Evolutionary conservation across 1,140 invertebrate species (phyloP).

Genomic region (Zaprionus tsacasi): DNA sequence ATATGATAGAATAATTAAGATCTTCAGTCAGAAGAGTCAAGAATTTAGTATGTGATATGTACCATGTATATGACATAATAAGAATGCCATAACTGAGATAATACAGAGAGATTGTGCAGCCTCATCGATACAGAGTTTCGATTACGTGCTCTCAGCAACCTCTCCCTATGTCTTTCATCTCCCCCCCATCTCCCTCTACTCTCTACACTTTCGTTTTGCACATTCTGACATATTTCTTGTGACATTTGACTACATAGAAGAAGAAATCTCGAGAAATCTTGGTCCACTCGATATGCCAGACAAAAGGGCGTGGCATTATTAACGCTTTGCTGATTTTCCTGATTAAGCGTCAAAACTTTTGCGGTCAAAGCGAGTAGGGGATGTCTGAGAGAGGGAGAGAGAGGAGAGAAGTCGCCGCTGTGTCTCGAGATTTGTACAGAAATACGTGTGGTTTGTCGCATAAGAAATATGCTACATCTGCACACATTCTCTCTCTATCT

Average conservation of each 20-base stretch:
- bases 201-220: conserved; percentile 36
- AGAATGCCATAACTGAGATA: no score
- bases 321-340: conserved; percentile 72
- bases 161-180: not conserved
- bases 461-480: not conserved
- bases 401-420: conserved; percentile 38
- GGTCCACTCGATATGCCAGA: conserved; percentile 36
- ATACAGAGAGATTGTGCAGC: no score
- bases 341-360: conserved; percentile 72
- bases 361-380: conserved; percentile 31
- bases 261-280: conserved; percentile 43
- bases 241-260: conserved; percentile 69
- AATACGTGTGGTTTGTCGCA: not conserved
- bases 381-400: no score
- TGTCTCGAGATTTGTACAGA: conserved; percentile 38
- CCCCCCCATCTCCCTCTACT: not conserved
- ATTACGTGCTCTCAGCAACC: conserved; percentile 5
- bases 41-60: no score
- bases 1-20: no score
- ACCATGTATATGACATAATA: no score
- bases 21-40: no score
- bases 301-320: conserved; percentile 66
- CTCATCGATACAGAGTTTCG: not conserved
- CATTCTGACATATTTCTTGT: conserved; percentile 71
- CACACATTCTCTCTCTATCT: not conserved